A percentile compares a stretch with the other conserved stretches of the same genome.
Conservation (phyloP, 1,140 invertebrate genomes). For the Amyelois transitella region DNA sequence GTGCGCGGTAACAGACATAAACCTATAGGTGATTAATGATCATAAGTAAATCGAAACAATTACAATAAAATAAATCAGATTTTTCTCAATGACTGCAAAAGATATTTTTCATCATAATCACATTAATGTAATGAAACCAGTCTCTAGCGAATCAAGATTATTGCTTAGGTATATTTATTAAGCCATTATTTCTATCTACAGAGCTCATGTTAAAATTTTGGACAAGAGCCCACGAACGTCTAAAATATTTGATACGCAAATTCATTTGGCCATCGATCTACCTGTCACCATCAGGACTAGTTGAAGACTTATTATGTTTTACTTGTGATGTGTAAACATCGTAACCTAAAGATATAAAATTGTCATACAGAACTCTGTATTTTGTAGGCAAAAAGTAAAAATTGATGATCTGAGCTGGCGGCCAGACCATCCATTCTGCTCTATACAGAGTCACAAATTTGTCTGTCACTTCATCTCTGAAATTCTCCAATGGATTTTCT, state of each 20-base stretch:
- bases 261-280: too few relatives aligned
- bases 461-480: slow-evolving; percentile 82
- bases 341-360: slow-evolving; percentile 91
- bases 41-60: not conserved
- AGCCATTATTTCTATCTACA: not conserved
- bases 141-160: not conserved
- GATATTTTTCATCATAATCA: not conserved
- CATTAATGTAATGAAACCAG: not conserved
- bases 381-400: slow-evolving; percentile 90
- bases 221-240: too few relatives aligned
- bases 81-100: too few relatives aligned
- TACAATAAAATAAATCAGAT: too few relatives aligned
- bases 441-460: slow-evolving; percentile 88
- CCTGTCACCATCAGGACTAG: not conserved
- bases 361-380: slow-evolving; percentile 93
- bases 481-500: slow-evolving; percentile 76
- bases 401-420: slow-evolving; percentile 82
- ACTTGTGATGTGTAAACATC: slow-evolving; percentile 95
- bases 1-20: not conserved
- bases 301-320: slow-evolving; percentile 78
- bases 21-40: not conserved
- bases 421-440: slow-evolving; percentile 89
- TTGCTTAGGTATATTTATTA: not conserved
- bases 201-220: too few relatives aligned
- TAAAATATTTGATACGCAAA: too few relatives aligned